Evolutionary conservation across 2,888 invertebrate species (phyloP).

Genomic region (Pediacus dermestoides): DNA sequence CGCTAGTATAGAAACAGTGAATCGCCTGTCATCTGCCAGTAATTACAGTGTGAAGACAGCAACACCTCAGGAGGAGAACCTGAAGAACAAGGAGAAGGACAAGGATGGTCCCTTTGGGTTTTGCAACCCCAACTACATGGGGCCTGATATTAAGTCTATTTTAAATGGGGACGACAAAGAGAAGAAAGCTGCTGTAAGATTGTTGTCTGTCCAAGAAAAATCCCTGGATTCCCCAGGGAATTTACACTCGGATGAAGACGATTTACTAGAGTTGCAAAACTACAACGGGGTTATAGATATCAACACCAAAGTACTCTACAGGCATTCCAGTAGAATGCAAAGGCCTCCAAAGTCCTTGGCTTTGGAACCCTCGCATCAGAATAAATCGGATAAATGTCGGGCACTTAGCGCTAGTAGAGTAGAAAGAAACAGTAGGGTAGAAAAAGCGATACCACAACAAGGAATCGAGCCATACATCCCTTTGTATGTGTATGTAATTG

Average conservation of each 20-base stretch:
- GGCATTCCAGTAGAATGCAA: slow-evolving; percentile 37
- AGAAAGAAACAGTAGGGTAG: slow-evolving; percentile 48
- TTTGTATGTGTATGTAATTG: slow-evolving; percentile 66
- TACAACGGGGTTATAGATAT: slow-evolving; percentile 39
- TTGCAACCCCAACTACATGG: slow-evolving; percentile 73
- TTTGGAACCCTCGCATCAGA: slow-evolving; percentile 41
- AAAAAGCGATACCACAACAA: slow-evolving; percentile 28
- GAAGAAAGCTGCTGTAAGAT: slow-evolving; percentile 28
- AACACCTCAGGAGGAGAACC: slow-evolving; percentile 45
- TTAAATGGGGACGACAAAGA: slow-evolving; percentile 30
- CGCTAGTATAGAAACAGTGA: slow-evolving; percentile 68
- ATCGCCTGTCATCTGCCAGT: slow-evolving; percentile 54
- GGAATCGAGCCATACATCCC: slow-evolving; percentile 52
- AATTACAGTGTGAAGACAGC: slow-evolving; percentile 49
- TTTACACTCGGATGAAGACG: slow-evolving; percentile 33
- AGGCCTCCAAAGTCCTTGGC: slow-evolving; percentile 53
- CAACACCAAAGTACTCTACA: slow-evolving; percentile 45
- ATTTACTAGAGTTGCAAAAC: slow-evolving; percentile 43
- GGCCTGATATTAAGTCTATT: slow-evolving; percentile 57
- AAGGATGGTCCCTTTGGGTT: slow-evolving; percentile 61
- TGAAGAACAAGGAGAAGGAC: slow-evolving; percentile 36
- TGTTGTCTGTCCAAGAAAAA: slow-evolving; percentile 24
- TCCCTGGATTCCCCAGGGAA: too few relatives aligned
- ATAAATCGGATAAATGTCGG: slow-evolving; percentile 42
- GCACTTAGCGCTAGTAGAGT: slow-evolving; percentile 59